Conservation (phyloP, 2,888 invertebrate species). For the Caradrina kadenii region DNA sequence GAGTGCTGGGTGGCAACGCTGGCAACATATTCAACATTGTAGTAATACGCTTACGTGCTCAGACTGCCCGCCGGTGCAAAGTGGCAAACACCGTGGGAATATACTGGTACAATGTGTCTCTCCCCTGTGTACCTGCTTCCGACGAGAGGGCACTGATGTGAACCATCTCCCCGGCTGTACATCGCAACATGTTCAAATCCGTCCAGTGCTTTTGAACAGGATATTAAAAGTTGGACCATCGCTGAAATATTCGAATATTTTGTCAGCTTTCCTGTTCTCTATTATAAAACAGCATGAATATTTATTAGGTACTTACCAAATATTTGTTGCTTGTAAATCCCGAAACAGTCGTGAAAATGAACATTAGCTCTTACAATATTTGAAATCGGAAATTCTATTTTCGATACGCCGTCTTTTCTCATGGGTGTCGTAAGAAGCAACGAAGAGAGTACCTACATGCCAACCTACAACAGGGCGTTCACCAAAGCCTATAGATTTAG, state of each 20-base stretch:
- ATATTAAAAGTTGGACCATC: slow-evolving; percentile 24
- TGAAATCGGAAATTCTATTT: slow-evolving; percentile 54
- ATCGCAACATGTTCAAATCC: slow-evolving; percentile 26
- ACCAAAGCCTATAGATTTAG: background rate
- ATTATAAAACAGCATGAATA: slow-evolving; percentile 44
- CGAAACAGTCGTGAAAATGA: slow-evolving; percentile 51
- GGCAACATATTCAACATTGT: slow-evolving; percentile 57
- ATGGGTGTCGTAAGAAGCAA: slow-evolving; percentile 36
- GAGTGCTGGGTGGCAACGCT: slow-evolving; percentile 32
- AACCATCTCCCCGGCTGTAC: background rate
- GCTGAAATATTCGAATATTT: slow-evolving; percentile 30
- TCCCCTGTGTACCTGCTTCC: slow-evolving; percentile 6
- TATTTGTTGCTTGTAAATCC: slow-evolving; percentile 50
- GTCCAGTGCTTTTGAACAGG: slow-evolving; percentile 13
- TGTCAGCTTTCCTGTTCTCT: slow-evolving; percentile 16
- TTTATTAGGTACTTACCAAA: slow-evolving; percentile 38
- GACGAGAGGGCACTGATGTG: background rate
- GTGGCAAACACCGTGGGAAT: slow-evolving; percentile 51
- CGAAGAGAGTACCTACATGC: background rate
- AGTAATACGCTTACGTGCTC: slow-evolving; percentile 60
- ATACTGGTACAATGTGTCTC: slow-evolving; percentile 28
- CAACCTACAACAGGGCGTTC: slow-evolving; percentile 23
- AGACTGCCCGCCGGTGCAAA: slow-evolving; percentile 52
- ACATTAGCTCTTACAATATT: slow-evolving; percentile 51
- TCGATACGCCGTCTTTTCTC: slow-evolving; percentile 39